Percentiles rank a stretch among this genome's conserved stretches.
phyloP scores from a whole-genome alignment of 2,113 vertebrate genomes.

The Maccullochella peelii region DNA sequence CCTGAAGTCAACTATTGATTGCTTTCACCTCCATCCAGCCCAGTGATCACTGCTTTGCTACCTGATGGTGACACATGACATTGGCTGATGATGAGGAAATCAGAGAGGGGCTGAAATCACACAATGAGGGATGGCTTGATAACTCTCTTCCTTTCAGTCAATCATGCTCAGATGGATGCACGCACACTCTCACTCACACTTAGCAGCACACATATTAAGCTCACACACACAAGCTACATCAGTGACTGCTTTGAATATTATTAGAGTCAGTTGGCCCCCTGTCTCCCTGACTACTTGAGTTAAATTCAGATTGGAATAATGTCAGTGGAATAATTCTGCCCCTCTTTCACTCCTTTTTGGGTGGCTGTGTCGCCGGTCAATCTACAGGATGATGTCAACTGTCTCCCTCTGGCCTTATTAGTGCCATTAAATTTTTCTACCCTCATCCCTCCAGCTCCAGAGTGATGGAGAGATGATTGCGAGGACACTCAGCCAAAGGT shows the following conservation, averaged over 20 bases:
- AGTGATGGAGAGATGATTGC: conserved; percentile 46
- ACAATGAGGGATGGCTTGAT: conserved; percentile 24
- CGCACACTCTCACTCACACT: neutral
- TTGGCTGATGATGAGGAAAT: conserved; percentile 57
- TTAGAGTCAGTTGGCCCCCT: conserved; percentile 38
- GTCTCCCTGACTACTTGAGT: conserved; percentile 38
- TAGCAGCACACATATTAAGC: conserved; percentile 4
- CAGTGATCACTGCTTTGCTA: conserved; percentile 42
- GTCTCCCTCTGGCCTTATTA: conserved; percentile 64
- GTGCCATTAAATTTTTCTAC: conserved; percentile 52
- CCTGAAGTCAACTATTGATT: conserved; percentile 70
- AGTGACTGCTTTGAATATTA: conserved; percentile 48
- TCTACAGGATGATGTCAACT: conserved; percentile 56
- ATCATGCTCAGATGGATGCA: conserved; percentile 20
- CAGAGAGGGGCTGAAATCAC: conserved; percentile 50
- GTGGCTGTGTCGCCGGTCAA: conserved; percentile 15
- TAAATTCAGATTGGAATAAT: conserved; percentile 52
- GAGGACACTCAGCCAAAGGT: conserved; percentile 51
- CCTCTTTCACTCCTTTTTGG: conserved; percentile 20
- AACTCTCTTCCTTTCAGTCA: conserved; percentile 40
- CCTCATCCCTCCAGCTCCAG: conserved; percentile 11
- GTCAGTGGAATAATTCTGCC: conserved; percentile 41
- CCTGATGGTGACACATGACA: conserved; percentile 55
- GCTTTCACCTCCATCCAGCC: conserved; percentile 46
- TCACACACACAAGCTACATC: conserved; percentile 6